These are phyloP conservation scores for Chromis chromis DNA, from an alignment of 2,797 vertebrate genomes.

Conservation along the genomic window DNA sequence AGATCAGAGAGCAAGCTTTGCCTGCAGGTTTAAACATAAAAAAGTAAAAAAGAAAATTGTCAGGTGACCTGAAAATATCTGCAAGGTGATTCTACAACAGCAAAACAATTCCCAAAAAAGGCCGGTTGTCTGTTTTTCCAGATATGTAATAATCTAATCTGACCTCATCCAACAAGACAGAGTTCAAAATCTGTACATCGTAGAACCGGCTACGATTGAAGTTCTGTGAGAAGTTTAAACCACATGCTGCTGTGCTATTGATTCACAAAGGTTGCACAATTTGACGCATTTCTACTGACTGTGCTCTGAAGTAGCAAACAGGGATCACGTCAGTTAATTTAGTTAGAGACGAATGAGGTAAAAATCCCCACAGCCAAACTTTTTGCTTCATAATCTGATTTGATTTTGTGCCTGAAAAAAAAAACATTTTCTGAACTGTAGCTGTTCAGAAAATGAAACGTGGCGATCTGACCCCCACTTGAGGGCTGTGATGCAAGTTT, in stretches of 20 bases:
- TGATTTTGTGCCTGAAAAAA: conserved; percentile 2
- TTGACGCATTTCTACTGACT: neutral
- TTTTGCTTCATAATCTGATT: conserved; percentile 17
- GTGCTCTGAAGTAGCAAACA: neutral
- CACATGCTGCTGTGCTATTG: neutral
- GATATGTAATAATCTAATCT: neutral
- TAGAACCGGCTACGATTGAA: neutral
- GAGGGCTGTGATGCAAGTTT: conserved; percentile 9
- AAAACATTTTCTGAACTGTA: conserved; percentile 22
- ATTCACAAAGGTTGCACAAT: neutral
- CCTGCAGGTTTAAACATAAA: neutral
- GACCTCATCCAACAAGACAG: neutral
- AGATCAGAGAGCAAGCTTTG: neutral
- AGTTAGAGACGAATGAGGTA: neutral
- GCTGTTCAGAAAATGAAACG: conserved; percentile 43
- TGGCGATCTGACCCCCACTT: conserved; percentile 27
- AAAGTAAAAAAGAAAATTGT: neutral
- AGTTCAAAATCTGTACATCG: too few species aligned
- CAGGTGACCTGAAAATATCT: neutral
- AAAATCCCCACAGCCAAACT: conserved; percentile 16
- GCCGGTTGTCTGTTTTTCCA: too few species aligned
- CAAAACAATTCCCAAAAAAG: neutral
- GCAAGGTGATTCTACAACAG: neutral
- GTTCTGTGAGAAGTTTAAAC: neutral
- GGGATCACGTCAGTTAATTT: neutral